Evolutionary conservation across 2,888 invertebrate genomes (phyloP), one percentile per base, ranked within the genome.

Genomic region (Penaeus monodon): DNA sequence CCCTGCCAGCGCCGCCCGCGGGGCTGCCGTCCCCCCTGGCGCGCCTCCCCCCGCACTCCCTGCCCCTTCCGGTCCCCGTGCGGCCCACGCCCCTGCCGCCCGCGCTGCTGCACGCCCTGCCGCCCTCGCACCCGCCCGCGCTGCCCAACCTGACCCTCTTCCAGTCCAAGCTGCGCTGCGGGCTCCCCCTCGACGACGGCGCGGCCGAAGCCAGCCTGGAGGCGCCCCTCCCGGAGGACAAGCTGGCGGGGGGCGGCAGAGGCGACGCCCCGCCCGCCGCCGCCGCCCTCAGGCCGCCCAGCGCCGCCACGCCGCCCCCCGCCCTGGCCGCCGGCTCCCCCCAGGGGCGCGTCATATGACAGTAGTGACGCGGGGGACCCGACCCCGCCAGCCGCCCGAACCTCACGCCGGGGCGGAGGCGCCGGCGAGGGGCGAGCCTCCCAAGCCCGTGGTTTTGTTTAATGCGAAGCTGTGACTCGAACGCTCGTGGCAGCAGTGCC

Each of bases 301-400:
- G 44, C 44, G 64, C 65, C 38, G 20, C 83, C 38, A 63, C 83
- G 38, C 63, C 83, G 8, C 83, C 86, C 10, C 79, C 86, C 74
- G 49, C 86, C 38, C 79, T 82, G 64, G 79, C 38, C 57, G n/a
- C 68, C 24, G 57, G 83, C 64, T 87, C 86, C 24, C 86, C 86
- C n/a, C 82, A 83, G 83, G 86, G 86, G 0, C 44, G 86, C 29
- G 83, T 87, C 83, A 87, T 87, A 78, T 87, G 86, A 87, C 86
- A 87, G 86, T 87, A 87, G 86, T 79, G 84, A 44, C 38, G 38
- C 38, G 86, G 77, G 77, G 57, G 76, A 57, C 74, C 20, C 22
- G 33, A 22, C 44, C n/a, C n/a, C 49, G 76, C 49, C 49, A 14
- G 27, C 17, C 7, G 76, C 49, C 38, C n/a, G 38, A 44, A n/a